Percentiles rank a stretch among this genome's conserved stretches.
These are phyloP conservation scores for Drosophila mimica DNA, from an alignment of 2,888 invertebrate species.

Conservation along the genomic window DNA sequence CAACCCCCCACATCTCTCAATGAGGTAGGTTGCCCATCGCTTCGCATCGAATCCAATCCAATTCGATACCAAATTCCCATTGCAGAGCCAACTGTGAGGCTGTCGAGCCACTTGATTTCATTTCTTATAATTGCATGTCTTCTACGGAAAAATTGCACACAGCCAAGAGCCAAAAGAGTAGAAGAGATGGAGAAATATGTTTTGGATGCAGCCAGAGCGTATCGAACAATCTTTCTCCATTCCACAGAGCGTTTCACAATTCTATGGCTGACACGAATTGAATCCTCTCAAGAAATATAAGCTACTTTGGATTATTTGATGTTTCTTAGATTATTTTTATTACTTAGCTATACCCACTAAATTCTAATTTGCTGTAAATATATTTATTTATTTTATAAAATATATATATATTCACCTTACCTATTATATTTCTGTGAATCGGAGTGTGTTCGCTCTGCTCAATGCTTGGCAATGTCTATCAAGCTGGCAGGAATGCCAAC, in stretches of 20 bases:
- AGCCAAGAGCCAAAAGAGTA: neutral
- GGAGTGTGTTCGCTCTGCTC: slow-evolving; percentile 20
- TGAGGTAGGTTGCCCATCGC: slow-evolving; percentile 45
- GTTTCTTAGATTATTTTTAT: too few relatives aligned
- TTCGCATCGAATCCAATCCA: slow-evolving; percentile 21
- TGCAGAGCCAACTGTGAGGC: slow-evolving; percentile 45
- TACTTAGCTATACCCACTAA: rapidly evolving
- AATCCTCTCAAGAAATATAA: too few relatives aligned
- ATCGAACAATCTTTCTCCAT: slow-evolving; percentile 17
- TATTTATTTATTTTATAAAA: neutral
- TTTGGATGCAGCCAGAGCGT: slow-evolving; percentile 15
- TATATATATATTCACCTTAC: neutral
- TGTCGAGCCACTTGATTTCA: slow-evolving; percentile 73
- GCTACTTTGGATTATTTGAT: neutral
- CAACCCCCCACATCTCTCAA: neutral
- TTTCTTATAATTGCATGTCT: slow-evolving; percentile 72
- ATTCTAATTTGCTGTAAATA: neutral
- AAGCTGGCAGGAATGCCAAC: slow-evolving; percentile 58
- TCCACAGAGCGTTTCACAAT: slow-evolving; percentile 19
- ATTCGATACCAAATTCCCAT: slow-evolving; percentile 12
- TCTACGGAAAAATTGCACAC: slow-evolving; percentile 35
- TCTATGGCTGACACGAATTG: neutral
- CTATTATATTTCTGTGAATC: neutral
- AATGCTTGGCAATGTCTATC: slow-evolving; percentile 51
- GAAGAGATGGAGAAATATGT: slow-evolving; percentile 9